phyloP scores from a whole-genome alignment of 2,113 vertebrate genomes.

The Panthera leo region DNA sequence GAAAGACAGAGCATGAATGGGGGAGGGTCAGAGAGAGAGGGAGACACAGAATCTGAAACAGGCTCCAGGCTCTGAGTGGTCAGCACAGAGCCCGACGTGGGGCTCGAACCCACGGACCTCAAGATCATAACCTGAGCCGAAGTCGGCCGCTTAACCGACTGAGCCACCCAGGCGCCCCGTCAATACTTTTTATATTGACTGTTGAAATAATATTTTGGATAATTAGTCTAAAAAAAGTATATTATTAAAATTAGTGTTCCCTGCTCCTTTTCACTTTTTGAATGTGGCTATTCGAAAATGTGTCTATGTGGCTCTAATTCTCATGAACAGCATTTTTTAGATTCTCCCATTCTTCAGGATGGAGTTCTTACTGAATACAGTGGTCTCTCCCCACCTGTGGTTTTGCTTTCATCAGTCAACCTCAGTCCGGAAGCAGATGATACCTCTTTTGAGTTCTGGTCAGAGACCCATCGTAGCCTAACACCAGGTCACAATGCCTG shows the following conservation, averaged over 20 bases:
- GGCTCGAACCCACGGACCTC: too few species aligned
- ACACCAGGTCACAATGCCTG: background rate
- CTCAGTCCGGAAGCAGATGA: background rate
- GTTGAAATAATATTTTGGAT: slow-evolving; percentile 8
- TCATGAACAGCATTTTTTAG: background rate
- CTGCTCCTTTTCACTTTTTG: background rate
- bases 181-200: background rate
- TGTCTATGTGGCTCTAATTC: background rate
- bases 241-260: background rate
- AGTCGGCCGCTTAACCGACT: too few species aligned
- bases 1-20: too few species aligned
- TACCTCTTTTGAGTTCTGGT: background rate
- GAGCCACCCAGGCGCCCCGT: background rate
- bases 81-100: too few species aligned
- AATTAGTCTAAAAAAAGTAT: background rate
- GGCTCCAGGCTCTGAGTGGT: too few species aligned
- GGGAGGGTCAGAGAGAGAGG: too few species aligned
- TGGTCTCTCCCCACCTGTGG: background rate
- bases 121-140: too few species aligned
- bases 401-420: background rate
- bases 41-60: too few species aligned
- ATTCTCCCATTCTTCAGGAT: background rate
- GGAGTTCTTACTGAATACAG: background rate
- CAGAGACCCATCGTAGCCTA: background rate
- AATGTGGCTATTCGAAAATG: background rate